A percentile compares a stretch with the other conserved stretches of the same genome.
These are phyloP conservation scores for Sternarchorhynchus goeldii DNA, from an alignment of 2,797 vertebrate species.

Conservation along the genomic window DNA sequence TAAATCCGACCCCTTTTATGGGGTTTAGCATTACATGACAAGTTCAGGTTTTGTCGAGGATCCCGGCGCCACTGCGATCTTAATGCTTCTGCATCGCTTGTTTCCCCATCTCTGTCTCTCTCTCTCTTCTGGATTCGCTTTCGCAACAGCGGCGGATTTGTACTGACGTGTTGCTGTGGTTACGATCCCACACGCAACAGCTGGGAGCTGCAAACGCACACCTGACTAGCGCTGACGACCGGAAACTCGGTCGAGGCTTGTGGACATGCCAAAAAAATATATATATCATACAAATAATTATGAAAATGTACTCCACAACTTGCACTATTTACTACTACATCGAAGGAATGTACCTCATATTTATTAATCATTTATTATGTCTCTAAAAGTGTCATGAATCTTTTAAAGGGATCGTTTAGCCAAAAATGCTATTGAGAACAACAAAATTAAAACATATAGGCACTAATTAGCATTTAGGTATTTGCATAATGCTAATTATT, in stretches of 20 bases:
- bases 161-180: no score
- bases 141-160: no score
- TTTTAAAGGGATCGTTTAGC: not conserved
- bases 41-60: no score
- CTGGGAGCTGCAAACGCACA: no score
- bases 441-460: not conserved
- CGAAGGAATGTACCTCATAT: not conserved
- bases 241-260: no score
- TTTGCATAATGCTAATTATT: not conserved
- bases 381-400: not conserved
- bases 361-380: slow-evolving; percentile 8
- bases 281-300: not conserved
- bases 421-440: not conserved
- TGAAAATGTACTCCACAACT: not conserved
- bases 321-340: slow-evolving; percentile 25
- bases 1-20: no score
- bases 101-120: no score
- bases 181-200: no score
- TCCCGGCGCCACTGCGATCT: not conserved
- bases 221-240: no score
- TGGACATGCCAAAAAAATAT: not conserved
- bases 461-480: not conserved
- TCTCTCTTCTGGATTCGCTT: no score
- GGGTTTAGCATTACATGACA: no score
- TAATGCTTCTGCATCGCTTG: not conserved